Conservation (phyloP, 1,140 invertebrate genomes). For the Tetragnatha versicolor region DNA sequence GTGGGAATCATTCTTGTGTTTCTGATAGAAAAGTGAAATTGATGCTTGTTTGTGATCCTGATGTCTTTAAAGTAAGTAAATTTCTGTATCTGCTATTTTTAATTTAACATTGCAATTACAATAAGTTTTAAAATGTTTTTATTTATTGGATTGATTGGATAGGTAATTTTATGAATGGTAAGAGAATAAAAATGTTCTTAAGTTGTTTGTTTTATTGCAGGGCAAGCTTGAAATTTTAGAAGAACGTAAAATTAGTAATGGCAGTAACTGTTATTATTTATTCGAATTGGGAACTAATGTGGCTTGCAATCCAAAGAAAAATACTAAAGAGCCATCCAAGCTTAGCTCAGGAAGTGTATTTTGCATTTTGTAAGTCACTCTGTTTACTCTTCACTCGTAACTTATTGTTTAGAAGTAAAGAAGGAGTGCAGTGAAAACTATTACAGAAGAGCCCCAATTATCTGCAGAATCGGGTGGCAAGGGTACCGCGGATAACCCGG, state of each 20-base stretch:
- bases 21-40: constrained; percentile 10
- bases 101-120: neutral
- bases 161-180: neutral
- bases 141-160: neutral
- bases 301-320: constrained; percentile 2
- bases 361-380: constrained; percentile 55
- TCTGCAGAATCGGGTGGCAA: no score
- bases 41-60: constrained; percentile 46
- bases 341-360: constrained; percentile 51
- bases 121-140: neutral
- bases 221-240: constrained; percentile 44
- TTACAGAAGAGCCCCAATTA: neutral
- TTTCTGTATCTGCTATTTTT: neutral
- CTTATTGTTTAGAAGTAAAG: neutral
- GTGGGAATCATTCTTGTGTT: neutral
- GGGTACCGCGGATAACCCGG: no score
- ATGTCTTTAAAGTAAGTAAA: constrained; percentile 18
- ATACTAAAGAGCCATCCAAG: neutral
- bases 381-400: no score
- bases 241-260: constrained; percentile 10
- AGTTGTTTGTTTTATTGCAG: constrained; percentile 8
- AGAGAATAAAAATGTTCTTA: neutral
- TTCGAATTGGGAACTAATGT: constrained; percentile 46
- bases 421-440: neutral
- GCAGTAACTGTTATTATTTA: constrained; percentile 30